Conservation (phyloP, 2,888 invertebrate species). For the Perdita meconis region DNA sequence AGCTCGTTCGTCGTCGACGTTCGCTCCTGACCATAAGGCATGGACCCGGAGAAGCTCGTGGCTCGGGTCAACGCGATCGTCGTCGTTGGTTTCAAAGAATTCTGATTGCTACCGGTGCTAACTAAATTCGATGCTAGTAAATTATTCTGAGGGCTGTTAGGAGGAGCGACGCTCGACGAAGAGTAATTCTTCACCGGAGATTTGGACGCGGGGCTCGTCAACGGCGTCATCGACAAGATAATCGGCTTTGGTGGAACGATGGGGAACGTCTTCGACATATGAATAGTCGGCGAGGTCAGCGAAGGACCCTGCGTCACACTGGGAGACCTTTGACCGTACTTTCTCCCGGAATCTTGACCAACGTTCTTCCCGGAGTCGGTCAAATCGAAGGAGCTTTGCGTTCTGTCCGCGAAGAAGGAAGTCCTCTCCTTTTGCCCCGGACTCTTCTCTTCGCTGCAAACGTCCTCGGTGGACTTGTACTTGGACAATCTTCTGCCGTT, state of each 20-base stretch:
- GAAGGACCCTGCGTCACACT: slow-evolving; percentile 40
- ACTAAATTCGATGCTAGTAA: neutral
- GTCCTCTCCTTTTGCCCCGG: slow-evolving; percentile 60
- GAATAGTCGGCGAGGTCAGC: slow-evolving; percentile 29
- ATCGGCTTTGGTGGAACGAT: slow-evolving; percentile 49
- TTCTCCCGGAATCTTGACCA: slow-evolving; percentile 45
- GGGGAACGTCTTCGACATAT: slow-evolving; percentile 45
- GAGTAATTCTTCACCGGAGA: slow-evolving; percentile 51
- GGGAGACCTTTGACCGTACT: slow-evolving; percentile 45
- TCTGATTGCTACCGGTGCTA: slow-evolving; percentile 3
- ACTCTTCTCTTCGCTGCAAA: slow-evolving; percentile 77
- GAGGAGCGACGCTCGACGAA: neutral
- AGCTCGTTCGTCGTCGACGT: slow-evolving; percentile 85
- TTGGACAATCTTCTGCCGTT: slow-evolving; percentile 84
- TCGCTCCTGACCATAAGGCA: slow-evolving; percentile 76
- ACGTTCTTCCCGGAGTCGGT: slow-evolving; percentile 64
- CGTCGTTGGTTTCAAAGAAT: slow-evolving; percentile 10
- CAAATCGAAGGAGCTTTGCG: slow-evolving; percentile 78
- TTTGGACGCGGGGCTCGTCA: slow-evolving; percentile 22
- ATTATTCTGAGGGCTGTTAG: slow-evolving; percentile 1
- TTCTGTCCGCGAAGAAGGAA: slow-evolving; percentile 74
- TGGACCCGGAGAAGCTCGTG: slow-evolving; percentile 83
- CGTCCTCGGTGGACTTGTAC: slow-evolving; percentile 83
- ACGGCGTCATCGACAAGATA: slow-evolving; percentile 3
- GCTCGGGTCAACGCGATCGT: slow-evolving; percentile 74